A percentile compares a stretch with the other conserved stretches of the same genome.
Evolutionary conservation across 2,888 invertebrate genomes (phyloP).

Genomic region (Tipula unca): DNA sequence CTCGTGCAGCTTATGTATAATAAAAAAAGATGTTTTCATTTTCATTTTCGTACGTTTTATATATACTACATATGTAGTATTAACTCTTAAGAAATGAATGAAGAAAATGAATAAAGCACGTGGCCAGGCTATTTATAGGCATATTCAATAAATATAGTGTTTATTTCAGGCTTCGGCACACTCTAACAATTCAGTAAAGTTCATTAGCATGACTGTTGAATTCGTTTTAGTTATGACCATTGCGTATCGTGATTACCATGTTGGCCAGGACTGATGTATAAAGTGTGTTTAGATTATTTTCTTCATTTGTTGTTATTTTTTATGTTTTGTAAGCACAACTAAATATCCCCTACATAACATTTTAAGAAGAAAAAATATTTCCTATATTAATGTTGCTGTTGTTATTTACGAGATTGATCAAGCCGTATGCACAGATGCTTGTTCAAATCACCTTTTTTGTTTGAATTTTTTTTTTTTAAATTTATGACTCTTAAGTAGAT

Average conservation of each 20-base stretch:
- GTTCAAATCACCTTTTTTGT: neutral
- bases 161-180: neutral
- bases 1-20: neutral
- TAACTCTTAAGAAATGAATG: conserved; percentile 3
- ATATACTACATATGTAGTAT: neutral
- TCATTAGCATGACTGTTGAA: neutral
- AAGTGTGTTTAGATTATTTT: neutral
- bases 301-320: neutral
- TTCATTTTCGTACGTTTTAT: neutral
- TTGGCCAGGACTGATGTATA: neutral
- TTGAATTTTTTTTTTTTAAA: neutral
- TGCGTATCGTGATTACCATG: neutral
- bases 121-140: neutral
- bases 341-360: neutral
- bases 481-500: neutral
- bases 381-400: neutral
- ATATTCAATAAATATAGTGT: neutral
- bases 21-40: neutral
- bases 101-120: neutral
- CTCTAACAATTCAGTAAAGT: neutral
- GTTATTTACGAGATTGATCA: neutral
- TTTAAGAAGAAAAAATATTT: neutral
- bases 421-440: neutral
- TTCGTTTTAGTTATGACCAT: neutral
- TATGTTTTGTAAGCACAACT: neutral